Base-by-base conservation (phyloP, 2,113 vertebrate species). In the Gavia stellata region DNA sequence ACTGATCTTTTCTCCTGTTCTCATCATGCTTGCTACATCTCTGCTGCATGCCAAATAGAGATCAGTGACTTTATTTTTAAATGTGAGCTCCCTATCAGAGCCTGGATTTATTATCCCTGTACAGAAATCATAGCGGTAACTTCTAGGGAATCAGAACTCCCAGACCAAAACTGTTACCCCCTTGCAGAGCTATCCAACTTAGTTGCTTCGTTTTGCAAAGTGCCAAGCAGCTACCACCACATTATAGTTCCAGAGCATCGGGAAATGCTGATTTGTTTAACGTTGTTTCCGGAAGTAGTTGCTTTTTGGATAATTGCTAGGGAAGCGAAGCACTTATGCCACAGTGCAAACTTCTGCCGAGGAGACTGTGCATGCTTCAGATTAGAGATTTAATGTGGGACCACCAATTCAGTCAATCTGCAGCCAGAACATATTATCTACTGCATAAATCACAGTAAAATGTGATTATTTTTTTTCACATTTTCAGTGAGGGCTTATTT, bases 61-160 rank as follows among this genome's bases (percentile, higher is more conserved):
- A 92, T 81, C 73, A 58, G 88, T 45, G 78, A 70, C 87, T 95
- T 94, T 95, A 91, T 91, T 94, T 97, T 94, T 34, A 92, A 94
- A 80, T 62, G 49, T 79, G 56, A 96, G 49, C 58, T 87, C 56
- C 49, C 45, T 87, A 17, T 87, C 44, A 34, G 77, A 78, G 62
- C 19, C 44, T 78, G 40, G 58, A 88, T 94, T 97, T 88, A 92
- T 96, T 68, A 84, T 42, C 34, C 34, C 68, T 77, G 36, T 38
- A 58, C 66, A 65, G 85, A 96, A 94, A 65, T 34, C 38, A 28
- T 50, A 72, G 49, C 1, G 4, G 40, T 40, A 83, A 17, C 36
- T 84, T 89, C 80, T 24, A 49, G 58, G 40, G 33, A 58, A 36
- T 50, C 14, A 2, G 67, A 94, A 83, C 36, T 88, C 49, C 59